Conservation (phyloP, 2,113 vertebrate genomes). For the Ailuropoda melanoleuca region DNA sequence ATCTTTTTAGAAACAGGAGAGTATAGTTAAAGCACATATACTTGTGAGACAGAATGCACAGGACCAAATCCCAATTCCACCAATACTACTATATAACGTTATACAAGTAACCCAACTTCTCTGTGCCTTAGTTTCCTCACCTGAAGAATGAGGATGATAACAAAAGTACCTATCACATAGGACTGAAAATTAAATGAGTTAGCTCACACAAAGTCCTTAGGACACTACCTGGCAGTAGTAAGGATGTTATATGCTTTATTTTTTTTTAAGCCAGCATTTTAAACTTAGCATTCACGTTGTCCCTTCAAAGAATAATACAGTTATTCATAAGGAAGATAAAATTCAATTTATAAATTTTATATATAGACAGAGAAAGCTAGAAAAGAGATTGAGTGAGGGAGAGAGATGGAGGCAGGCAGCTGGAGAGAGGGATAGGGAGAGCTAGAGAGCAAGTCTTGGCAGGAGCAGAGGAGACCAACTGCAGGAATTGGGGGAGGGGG, state of each 20-base stretch:
- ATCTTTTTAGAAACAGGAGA: neutral
- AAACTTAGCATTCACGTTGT: neutral
- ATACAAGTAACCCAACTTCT: neutral
- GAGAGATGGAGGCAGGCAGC: neutral
- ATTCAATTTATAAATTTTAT: neutral
- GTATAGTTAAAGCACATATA: neutral
- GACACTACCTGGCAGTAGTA: neutral
- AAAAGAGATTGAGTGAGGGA: neutral
- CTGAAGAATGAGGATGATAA: neutral
- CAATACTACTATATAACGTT: neutral
- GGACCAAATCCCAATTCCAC: neutral
- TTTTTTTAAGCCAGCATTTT: neutral
- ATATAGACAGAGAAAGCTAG: neutral
- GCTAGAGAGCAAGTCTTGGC: neutral
- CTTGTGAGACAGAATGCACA: neutral
- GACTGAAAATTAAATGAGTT: neutral
- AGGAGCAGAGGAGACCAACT: neutral
- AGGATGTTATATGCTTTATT: neutral
- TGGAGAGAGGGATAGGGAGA: neutral
- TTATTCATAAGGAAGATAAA: neutral
- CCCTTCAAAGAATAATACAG: neutral
- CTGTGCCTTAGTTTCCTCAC: neutral
- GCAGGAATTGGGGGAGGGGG: rapidly evolving
- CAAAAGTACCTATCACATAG: neutral
- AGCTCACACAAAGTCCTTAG: neutral